A percentile compares a stretch with the other conserved stretches of the same genome.
Conservation (phyloP, 2,888 invertebrate genomes). For the Adela reaumurella region DNA sequence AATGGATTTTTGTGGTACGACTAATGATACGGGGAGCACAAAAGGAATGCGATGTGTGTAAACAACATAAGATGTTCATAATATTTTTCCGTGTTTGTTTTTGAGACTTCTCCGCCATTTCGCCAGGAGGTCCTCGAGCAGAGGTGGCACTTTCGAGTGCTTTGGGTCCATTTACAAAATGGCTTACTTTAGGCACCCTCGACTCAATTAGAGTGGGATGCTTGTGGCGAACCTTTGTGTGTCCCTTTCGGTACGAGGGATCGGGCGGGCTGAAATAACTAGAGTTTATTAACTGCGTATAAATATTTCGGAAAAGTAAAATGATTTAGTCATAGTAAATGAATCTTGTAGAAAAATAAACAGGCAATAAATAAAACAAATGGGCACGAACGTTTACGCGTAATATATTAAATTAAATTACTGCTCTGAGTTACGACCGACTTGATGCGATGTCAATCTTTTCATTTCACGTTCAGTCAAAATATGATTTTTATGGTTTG, state of each 20-base stretch:
- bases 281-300: too few relatives aligned
- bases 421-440: neutral
- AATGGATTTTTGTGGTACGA: conserved; percentile 13
- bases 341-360: too few relatives aligned
- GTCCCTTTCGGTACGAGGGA: too few relatives aligned
- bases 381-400: neutral
- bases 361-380: too few relatives aligned
- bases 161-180: conserved; percentile 3
- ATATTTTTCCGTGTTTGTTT: conserved; percentile 40
- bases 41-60: conserved; percentile 11
- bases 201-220: neutral
- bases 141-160: conserved; percentile 1
- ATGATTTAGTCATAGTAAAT: too few relatives aligned
- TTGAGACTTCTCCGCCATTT: conserved; percentile 3
- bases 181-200: neutral
- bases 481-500: neutral
- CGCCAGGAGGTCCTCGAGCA: conserved; percentile 1
- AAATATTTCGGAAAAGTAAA: too few relatives aligned
- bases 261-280: too few relatives aligned
- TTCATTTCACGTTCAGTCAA: neutral
- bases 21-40: conserved; percentile 30
- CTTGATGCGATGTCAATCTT: neutral
- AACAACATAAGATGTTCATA: conserved; percentile 45
- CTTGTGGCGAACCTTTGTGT: too few relatives aligned
- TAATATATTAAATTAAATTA: neutral